phyloP scores from a whole-genome alignment of 2,888 invertebrate genomes.

The Aphidoletes aphidimyza region DNA sequence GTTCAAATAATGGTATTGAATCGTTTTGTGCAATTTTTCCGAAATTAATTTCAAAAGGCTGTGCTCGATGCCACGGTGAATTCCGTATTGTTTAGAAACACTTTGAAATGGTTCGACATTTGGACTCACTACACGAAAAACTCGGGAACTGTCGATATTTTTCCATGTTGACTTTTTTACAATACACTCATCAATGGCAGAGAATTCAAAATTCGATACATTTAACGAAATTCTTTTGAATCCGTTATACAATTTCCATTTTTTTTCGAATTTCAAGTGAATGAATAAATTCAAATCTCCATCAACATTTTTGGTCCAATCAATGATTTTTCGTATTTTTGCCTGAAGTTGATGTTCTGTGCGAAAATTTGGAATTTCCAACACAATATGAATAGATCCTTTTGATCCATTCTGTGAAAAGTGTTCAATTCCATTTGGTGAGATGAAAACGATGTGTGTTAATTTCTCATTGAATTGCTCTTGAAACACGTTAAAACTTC shows the following conservation, averaged over 20 bases:
- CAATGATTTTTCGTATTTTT: neutral
- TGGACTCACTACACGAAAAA: neutral
- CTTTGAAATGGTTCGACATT: neutral
- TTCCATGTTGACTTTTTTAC: neutral
- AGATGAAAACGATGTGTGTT: neutral
- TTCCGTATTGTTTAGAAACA: neutral
- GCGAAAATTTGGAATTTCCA: neutral
- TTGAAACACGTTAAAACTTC: neutral
- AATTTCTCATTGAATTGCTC: neutral
- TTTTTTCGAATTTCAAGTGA: neutral
- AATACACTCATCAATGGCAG: neutral
- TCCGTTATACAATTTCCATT: neutral
- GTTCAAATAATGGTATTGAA: neutral
- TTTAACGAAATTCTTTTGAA: neutral
- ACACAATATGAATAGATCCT: neutral
- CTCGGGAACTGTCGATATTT: neutral
- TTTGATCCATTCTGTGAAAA: neutral
- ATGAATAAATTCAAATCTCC: neutral
- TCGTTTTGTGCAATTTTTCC: neutral
- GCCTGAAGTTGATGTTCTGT: neutral
- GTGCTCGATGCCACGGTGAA: neutral
- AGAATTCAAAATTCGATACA: neutral
- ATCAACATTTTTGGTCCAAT: neutral
- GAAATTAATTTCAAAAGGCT: neutral
- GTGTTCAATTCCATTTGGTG: neutral